Conservation (phyloP, 1,140 invertebrate genomes). For the Drosophila leontia region DNA sequence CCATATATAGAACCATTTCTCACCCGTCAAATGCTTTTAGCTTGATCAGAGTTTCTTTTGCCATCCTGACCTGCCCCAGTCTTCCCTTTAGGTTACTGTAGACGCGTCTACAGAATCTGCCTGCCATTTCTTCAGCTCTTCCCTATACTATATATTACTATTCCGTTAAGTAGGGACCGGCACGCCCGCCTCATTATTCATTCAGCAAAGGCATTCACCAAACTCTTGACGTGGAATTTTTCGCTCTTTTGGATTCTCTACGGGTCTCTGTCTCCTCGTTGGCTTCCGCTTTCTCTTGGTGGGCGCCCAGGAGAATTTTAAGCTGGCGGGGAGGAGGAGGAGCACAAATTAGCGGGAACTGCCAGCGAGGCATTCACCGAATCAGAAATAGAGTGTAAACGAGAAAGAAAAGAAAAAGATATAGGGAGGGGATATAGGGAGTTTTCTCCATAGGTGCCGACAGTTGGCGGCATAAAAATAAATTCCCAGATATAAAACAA, state of each 20-base stretch:
- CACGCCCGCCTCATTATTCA: conserved; percentile 72
- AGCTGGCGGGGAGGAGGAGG: conserved; percentile 30
- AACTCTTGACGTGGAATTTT: conserved; percentile 56
- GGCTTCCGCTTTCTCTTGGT: conserved; percentile 46
- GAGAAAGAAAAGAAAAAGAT: neutral
- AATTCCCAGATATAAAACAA: conserved; percentile 48
- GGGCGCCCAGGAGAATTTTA: conserved; percentile 59
- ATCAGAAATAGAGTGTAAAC: conserved; percentile 51
- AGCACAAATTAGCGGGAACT: conserved; percentile 80
- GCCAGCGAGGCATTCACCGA: conserved; percentile 52
- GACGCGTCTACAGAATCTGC: conserved; percentile 29
- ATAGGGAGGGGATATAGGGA: neutral
- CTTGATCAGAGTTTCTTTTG: neutral
- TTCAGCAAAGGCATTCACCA: conserved; percentile 65
- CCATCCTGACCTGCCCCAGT: conserved; percentile 35
- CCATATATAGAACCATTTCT: neutral
- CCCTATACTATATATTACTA: neutral
- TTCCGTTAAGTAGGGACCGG: conserved; percentile 5
- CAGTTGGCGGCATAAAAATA: conserved; percentile 66
- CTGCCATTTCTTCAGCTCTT: neutral
- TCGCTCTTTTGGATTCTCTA: conserved; percentile 30
- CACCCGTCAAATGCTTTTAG: neutral
- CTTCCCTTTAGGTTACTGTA: conserved; percentile 10
- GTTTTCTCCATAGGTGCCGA: conserved; percentile 44
- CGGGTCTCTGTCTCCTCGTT: conserved; percentile 7